These are phyloP conservation scores for Cydia strobilella DNA, from an alignment of 1,140 invertebrate genomes.

Conservation along the genomic window DNA sequence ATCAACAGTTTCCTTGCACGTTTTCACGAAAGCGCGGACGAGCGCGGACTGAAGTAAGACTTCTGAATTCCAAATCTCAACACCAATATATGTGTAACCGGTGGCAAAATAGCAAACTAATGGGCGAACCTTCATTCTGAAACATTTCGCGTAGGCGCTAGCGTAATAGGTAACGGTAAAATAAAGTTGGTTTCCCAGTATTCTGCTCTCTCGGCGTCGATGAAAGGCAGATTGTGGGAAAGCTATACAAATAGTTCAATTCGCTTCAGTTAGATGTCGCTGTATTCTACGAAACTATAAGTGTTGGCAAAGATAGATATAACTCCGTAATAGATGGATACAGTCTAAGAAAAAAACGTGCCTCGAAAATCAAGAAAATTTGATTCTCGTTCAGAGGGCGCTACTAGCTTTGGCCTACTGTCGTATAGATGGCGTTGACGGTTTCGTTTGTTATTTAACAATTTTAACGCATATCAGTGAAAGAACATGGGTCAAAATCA, in stretches of 20 bases:
- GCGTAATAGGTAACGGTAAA: conserved; percentile 21
- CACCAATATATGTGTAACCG: conserved; percentile 6
- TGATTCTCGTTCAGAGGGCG: too few relatives aligned
- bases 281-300: not conserved
- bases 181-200: conserved; percentile 22
- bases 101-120: conserved; percentile 28
- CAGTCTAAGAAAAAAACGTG: too few relatives aligned
- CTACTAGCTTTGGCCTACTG: too few relatives aligned
- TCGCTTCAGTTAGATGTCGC: not conserved
- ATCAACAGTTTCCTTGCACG: not conserved
- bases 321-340: too few relatives aligned
- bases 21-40: conserved; percentile 14
- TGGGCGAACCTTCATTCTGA: not conserved
- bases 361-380: too few relatives aligned
- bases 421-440: too few relatives aligned
- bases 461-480: too few relatives aligned
- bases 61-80: conserved; percentile 13
- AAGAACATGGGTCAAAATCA: too few relatives aligned
- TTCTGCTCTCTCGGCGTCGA: not conserved
- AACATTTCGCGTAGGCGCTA: conserved; percentile 27
- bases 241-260: not conserved
- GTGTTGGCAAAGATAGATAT: too few relatives aligned
- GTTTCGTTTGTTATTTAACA: too few relatives aligned
- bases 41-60: conserved; percentile 13
- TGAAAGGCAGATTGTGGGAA: conserved; percentile 14